These are phyloP conservation scores for Rhagonycha fulva DNA, from an alignment of 2,888 invertebrate species.

Conservation along the genomic window DNA sequence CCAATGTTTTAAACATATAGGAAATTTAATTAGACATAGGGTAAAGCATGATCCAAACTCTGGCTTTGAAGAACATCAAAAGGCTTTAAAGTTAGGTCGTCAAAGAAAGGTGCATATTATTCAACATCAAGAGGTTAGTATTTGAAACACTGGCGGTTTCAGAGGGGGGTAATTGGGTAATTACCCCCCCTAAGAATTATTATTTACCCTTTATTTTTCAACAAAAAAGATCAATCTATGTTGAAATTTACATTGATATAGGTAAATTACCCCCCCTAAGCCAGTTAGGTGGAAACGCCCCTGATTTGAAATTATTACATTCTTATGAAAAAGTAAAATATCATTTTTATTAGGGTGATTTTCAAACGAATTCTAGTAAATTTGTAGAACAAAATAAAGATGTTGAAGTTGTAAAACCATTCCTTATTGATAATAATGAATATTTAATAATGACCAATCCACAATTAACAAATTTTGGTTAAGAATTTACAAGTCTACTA, in stretches of 20 bases:
- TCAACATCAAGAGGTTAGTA: conserved; percentile 54
- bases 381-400: conserved; percentile 59
- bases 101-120: conserved; percentile 76
- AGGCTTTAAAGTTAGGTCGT: conserved; percentile 77
- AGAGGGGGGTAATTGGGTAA: too few species aligned
- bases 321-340: neutral
- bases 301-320: neutral
- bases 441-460: conserved; percentile 62
- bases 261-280: too few species aligned
- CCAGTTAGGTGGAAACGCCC: too few species aligned
- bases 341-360: conserved; percentile 50
- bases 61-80: conserved; percentile 71
- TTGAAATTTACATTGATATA: too few species aligned
- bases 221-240: too few species aligned
- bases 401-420: conserved; percentile 69
- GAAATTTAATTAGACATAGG: conserved; percentile 90
- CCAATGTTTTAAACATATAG: conserved; percentile 81
- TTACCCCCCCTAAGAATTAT: too few species aligned
- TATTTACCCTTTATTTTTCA: too few species aligned
- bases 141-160: too few species aligned
- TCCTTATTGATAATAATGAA: conserved; percentile 70
- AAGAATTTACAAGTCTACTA: conserved; percentile 74
- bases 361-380: conserved; percentile 54
- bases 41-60: conserved; percentile 89
- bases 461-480: conserved; percentile 55